Percentiles rank a stretch among this genome's conserved stretches.
These are phyloP conservation scores for Neodiprion pinetum DNA, from an alignment of 1,140 invertebrate species.

Conservation along the genomic window DNA sequence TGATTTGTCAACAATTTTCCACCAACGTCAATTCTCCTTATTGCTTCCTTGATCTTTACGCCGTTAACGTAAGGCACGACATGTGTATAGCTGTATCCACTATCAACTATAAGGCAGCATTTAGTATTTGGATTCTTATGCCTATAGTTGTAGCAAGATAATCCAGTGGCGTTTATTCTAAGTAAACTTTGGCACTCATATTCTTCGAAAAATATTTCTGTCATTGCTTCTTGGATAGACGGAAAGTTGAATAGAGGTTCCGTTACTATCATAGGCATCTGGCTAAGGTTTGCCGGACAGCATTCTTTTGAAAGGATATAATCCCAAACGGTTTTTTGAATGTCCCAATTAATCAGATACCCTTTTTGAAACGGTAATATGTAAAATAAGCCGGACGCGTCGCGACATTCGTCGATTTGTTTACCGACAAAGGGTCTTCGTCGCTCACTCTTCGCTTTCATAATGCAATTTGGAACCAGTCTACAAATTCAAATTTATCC, in stretches of 20 bases:
- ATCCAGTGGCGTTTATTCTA: conserved; percentile 78
- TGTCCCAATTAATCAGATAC: conserved; percentile 94
- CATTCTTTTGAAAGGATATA: conserved; percentile 91
- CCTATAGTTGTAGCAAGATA: conserved; percentile 73
- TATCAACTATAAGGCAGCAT: conserved; percentile 89
- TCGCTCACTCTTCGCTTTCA: conserved; percentile 97
- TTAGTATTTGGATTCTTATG: conserved; percentile 65
- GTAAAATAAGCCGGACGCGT: conserved; percentile 94
- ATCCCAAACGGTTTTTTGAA: conserved; percentile 97
- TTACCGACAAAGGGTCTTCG: conserved; percentile 92
- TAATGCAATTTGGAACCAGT: conserved; percentile 93
- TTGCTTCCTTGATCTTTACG: conserved; percentile 78
- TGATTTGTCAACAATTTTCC: conserved; percentile 98
- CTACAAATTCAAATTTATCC: conserved; percentile 55
- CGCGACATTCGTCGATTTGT: conserved; percentile 94
- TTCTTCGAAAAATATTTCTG: conserved; percentile 98
- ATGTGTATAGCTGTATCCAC: conserved; percentile 95
- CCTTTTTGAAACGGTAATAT: conserved; percentile 95
- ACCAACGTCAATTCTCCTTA: conserved; percentile 90
- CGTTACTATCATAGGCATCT: conserved; percentile 87
- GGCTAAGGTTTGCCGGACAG: conserved; percentile 77
- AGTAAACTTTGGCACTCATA: conserved; percentile 90
- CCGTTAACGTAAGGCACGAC: conserved; percentile 94
- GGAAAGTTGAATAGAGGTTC: conserved; percentile 96
- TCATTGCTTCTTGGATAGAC: conserved; percentile 90